Percentiles rank a stretch among this genome's conserved stretches.
Evolutionary conservation across 2,113 vertebrate genomes (phyloP).

Genomic region (Capreolus pygargus): DNA sequence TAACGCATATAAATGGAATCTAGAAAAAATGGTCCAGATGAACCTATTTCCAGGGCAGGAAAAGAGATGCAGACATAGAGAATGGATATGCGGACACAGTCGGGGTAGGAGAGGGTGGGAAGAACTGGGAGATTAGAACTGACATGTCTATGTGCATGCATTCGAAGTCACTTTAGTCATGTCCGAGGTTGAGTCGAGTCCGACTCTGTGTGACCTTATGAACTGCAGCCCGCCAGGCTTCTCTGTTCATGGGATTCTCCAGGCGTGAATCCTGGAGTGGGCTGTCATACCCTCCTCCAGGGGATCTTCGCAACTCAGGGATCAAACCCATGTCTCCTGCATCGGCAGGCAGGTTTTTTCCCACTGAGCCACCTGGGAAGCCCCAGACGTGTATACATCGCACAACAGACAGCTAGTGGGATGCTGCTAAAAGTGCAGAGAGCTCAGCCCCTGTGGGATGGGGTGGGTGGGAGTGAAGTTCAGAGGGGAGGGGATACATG

Average conservation of each 20-base stretch:
- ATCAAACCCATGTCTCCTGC: background rate
- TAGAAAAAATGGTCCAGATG: background rate
- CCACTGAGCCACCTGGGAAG: background rate
- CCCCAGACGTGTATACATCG: fast-evolving
- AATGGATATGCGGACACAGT: background rate
- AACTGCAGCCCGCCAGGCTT: background rate
- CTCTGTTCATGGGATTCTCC: background rate
- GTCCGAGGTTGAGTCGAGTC: background rate
- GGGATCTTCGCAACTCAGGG: background rate
- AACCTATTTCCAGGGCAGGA: background rate
- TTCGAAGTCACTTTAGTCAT: background rate
- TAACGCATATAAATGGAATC: background rate
- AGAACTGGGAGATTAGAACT: background rate
- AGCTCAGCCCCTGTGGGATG: background rate
- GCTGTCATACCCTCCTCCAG: background rate
- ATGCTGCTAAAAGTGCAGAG: background rate
- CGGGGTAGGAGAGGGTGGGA: background rate
- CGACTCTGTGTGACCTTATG: fast-evolving
- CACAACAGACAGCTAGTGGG: background rate
- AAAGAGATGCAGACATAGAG: background rate
- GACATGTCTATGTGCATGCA: background rate
- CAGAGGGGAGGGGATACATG: background rate
- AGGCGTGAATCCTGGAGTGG: background rate
- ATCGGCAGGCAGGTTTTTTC: background rate
- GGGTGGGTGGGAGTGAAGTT: background rate